phyloP scores from a whole-genome alignment of 1,140 invertebrate genomes.

The Orius insidiosus region DNA sequence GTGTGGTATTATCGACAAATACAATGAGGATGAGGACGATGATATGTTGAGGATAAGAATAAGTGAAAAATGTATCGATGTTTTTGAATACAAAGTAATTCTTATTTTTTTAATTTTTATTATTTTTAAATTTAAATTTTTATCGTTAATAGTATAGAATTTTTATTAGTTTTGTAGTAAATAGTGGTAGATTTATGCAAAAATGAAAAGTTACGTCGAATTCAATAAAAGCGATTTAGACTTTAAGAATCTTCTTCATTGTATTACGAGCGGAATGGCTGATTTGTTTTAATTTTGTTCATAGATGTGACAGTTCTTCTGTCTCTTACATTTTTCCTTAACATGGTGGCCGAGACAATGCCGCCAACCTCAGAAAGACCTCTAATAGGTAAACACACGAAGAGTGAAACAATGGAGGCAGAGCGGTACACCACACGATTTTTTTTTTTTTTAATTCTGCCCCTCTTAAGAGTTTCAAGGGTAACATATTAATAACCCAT shows the following conservation, averaged over 20 bases:
- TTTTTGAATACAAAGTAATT: no score
- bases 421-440: conserved; percentile 13
- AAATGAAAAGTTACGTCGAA: background rate
- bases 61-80: no score
- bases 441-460: no score
- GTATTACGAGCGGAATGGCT: background rate
- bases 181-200: background rate
- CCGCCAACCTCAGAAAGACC: conserved; percentile 48
- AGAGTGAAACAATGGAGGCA: conserved; percentile 15
- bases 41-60: no score
- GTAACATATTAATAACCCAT: no score
- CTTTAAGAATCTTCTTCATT: background rate
- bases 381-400: conserved; percentile 36
- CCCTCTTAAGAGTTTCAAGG: background rate
- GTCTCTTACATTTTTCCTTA: conserved; percentile 53
- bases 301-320: conserved; percentile 52
- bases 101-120: background rate
- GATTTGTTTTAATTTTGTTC: conserved; percentile 21
- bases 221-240: background rate
- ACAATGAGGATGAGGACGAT: background rate
- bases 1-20: conserved; percentile 2
- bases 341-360: conserved; percentile 44
- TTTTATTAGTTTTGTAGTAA: background rate
- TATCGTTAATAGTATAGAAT: background rate
- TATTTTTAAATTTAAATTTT: background rate